Percentiles rank a stretch among this genome's conserved stretches.
These are phyloP conservation scores for Caenorhabditis tropicalis DNA, from an alignment of 1,140 invertebrate genomes.

Conservation along the genomic window DNA sequence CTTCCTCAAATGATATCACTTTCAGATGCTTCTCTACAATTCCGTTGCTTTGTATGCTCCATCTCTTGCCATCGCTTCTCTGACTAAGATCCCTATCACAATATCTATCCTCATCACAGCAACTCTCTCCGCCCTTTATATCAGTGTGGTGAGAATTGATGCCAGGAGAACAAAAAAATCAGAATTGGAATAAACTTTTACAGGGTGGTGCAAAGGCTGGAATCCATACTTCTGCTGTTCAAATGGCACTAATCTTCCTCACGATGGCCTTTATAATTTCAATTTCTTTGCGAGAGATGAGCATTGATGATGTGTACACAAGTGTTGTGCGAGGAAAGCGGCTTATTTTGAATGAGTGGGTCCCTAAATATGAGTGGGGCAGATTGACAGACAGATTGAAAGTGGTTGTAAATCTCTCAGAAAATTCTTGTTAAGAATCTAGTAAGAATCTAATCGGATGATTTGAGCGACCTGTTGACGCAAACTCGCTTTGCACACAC, in stretches of 20 bases:
- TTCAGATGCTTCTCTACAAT: constrained; percentile 63
- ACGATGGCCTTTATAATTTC: constrained; percentile 55
- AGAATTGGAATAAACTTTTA: background rate
- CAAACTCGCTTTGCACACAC: background rate
- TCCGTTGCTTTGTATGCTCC: constrained; percentile 65
- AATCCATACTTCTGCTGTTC: constrained; percentile 65
- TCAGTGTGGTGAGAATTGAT: constrained; percentile 54
- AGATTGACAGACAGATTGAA: background rate
- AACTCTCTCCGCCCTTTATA: constrained; percentile 60
- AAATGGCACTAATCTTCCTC: constrained; percentile 63
- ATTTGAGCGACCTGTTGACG: background rate
- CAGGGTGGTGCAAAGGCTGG: constrained; percentile 66
- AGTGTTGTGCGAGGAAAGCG: constrained; percentile 38
- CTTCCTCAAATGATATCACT: background rate
- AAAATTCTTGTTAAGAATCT: background rate
- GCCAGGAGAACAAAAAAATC: background rate
- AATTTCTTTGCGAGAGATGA: constrained; percentile 53
- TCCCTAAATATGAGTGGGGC: background rate
- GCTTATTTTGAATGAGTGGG: constrained; percentile 52
- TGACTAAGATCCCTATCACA: constrained; percentile 54
- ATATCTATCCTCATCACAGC: constrained; percentile 61
- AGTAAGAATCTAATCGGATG: constrained; percentile 3
- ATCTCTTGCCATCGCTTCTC: constrained; percentile 58
- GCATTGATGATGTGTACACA: background rate
- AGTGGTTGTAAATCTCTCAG: background rate